Base-by-base conservation (phyloP, 1,140 invertebrate genomes). In the Adelges cooleyi region DNA sequence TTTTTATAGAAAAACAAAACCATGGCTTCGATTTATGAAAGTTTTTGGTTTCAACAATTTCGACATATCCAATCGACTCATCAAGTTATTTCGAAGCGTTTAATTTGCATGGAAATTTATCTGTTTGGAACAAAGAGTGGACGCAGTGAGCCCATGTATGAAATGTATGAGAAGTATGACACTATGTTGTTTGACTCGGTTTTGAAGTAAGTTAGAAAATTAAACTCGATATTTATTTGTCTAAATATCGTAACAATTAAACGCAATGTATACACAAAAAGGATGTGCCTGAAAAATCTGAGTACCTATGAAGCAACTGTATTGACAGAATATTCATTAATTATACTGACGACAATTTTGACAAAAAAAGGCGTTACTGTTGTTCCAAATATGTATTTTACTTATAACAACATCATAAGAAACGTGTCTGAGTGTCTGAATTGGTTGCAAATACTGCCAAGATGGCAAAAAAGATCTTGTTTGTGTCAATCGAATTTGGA, bases 281-380 rank as follows among this genome's bases (percentile, higher is more conserved):
- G 56, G 25, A 48, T 46, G 56, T 62, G 44, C 33, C 33, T 46
- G 8, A 48, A 18, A 0, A 62, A 62, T n/a, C 33, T 62, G 17
- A 42, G 33, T 13, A 27, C 9, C 20, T 62, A 62, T 11, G 46
- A 62, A 27, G 20, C 44, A 18, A 13, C 25, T 13, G 15, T 62
- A 33, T 3, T 48, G n/a, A 46, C 25, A 17, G 40, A 62, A 2
- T 15, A n/a, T 8, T 20, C 56, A 15, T 18, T 62, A 4, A 33
- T 62, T 8, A 22, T 46, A 18, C n/a, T 62, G 42, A 62, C 23
- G 2, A 42, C 27, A 18, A 33, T 29, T 15, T 10, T 48, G 8
- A 20, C 56, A 1, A 10, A 62, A 8, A 15, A 20, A 11, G 25
- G 20, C 15, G 18, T 62, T 1, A 62, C 25, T 4, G 13, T 62